Conservation (phyloP, 2,888 invertebrate genomes). For the Megaustenia siamemsis region DNA sequence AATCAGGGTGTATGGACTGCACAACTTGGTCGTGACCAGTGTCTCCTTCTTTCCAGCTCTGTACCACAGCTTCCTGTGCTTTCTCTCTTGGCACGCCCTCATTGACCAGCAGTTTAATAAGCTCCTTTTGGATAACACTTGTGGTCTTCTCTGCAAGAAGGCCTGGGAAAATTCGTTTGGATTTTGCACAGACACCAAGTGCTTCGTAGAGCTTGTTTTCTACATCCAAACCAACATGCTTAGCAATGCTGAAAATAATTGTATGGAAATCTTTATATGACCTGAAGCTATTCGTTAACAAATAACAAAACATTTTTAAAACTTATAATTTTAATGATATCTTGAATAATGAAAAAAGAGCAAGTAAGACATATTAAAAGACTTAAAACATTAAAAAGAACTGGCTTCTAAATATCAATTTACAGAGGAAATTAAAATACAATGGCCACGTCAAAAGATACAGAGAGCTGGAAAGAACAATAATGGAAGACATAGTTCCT, state of each 20-base stretch:
- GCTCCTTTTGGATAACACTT: conserved; percentile 65
- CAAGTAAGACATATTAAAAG: no score
- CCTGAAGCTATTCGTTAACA: no score
- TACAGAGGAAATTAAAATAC: no score
- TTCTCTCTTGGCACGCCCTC: conserved; percentile 52
- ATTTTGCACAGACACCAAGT: conserved; percentile 78
- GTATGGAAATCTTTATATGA: no score
- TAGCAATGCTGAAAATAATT: conserved; percentile 72
- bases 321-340: no score
- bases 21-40: conserved; percentile 64
- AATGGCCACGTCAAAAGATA: no score
- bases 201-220: conserved; percentile 77
- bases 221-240: conserved; percentile 75
- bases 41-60: conserved; percentile 75
- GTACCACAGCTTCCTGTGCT: conserved; percentile 69
- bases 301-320: no score
- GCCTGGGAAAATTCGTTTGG: conserved; percentile 76
- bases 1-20: conserved; percentile 76
- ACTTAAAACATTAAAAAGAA: no score
- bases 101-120: conserved; percentile 57
- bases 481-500: no score
- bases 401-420: no score
- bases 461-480: no score
- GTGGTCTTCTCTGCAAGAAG: conserved; percentile 80
- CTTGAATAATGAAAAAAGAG: no score